These are phyloP conservation scores for Lota lota DNA, from an alignment of 2,113 vertebrate genomes.

Conservation along the genomic window DNA sequence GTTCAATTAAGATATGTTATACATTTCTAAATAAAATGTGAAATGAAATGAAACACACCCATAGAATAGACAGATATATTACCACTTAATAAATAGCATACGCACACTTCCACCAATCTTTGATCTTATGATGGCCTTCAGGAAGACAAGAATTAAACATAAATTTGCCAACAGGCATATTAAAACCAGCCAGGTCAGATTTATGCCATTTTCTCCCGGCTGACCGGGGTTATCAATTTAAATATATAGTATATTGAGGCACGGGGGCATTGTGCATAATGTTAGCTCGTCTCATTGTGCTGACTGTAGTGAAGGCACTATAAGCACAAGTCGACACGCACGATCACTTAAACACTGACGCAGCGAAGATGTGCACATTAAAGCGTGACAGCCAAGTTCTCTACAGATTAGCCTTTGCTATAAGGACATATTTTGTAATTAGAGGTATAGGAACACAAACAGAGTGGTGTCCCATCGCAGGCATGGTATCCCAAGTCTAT, in stretches of 20 bases:
- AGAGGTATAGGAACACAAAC: not conserved
- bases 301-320: conserved; percentile 25
- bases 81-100: conserved; percentile 33
- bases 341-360: conserved; percentile 7
- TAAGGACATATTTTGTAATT: too few species aligned
- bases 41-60: too few species aligned
- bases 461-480: not conserved
- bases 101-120: conserved; percentile 17
- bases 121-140: conserved; percentile 12
- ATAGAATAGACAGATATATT: too few species aligned
- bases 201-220: conserved; percentile 47
- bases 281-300: conserved; percentile 27
- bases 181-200: conserved; percentile 50
- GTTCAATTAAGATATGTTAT: too few species aligned
- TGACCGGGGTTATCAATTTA: conserved; percentile 41
- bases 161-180: conserved; percentile 40
- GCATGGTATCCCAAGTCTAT: not conserved
- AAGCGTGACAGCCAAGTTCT: conserved; percentile 3
- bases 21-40: too few species aligned
- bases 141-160: conserved; percentile 33
- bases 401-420: not conserved
- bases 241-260: conserved; percentile 34
- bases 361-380: conserved; percentile 5
- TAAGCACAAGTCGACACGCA: conserved; percentile 7
- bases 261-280: conserved; percentile 47